A percentile compares a stretch with the other conserved stretches of the same genome.
Conservation (phyloP, 2,797 vertebrate genomes). For the Microhierax caerulescens region DNA sequence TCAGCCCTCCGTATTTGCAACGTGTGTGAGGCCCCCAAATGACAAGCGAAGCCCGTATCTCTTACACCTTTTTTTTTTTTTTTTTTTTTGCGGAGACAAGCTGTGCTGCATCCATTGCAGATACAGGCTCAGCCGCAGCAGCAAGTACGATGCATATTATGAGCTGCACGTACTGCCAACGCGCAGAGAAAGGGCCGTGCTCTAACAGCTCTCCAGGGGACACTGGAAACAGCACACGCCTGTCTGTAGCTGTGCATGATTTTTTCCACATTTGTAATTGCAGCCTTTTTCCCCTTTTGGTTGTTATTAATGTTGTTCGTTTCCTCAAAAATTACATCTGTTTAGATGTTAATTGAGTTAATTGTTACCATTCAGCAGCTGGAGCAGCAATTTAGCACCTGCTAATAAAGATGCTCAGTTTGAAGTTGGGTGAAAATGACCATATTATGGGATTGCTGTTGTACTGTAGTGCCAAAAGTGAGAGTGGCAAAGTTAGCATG, state of each 20-base stretch:
- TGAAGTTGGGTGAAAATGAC: conserved; percentile 45
- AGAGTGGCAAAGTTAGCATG: background rate
- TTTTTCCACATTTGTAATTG: background rate
- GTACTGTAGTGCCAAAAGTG: background rate
- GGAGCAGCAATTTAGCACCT: conserved; percentile 74
- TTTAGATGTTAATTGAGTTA: conserved; percentile 71
- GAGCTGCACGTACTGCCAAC: background rate
- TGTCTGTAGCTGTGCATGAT: background rate
- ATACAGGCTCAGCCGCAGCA: background rate
- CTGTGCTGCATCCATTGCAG: background rate
- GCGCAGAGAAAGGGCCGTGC: background rate
- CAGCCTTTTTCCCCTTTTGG: conserved; percentile 32
- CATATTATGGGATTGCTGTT: background rate
- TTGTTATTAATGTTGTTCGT: conserved; percentile 72
- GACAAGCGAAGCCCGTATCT: background rate
- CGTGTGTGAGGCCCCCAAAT: rapidly evolving
- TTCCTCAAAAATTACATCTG: conserved; percentile 78
- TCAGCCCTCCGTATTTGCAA: background rate
- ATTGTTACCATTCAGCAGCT: conserved; percentile 73
- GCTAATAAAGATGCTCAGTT: conserved; percentile 53
- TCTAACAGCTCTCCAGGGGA: conserved; percentile 21
- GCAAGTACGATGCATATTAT: background rate
- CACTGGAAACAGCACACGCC: background rate
- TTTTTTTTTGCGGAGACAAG: background rate
- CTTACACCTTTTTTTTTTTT: background rate